Percentiles rank a stretch among this genome's conserved stretches.
Conservation (phyloP, 1,140 invertebrate genomes). For the Phenacoccus solenopsis region DNA sequence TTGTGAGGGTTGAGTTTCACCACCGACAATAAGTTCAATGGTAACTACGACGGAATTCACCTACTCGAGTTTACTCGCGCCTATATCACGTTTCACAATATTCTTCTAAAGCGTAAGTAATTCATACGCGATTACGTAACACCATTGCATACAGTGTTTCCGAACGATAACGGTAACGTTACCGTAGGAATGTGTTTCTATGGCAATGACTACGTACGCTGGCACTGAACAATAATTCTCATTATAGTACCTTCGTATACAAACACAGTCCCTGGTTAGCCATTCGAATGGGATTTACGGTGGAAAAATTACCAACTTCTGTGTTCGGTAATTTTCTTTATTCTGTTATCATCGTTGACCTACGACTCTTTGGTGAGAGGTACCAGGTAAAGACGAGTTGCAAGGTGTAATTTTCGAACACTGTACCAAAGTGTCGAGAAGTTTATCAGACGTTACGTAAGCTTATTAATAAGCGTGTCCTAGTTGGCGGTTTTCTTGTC, state of each 20-base stretch:
- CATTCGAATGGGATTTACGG: background rate
- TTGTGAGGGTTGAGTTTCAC: background rate
- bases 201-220: background rate
- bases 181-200: conserved; percentile 1
- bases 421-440: too few species aligned
- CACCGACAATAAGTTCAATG: background rate
- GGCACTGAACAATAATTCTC: background rate
- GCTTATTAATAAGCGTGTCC: too few species aligned
- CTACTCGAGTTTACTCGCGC: too few species aligned
- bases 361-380: too few species aligned
- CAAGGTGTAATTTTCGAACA: too few species aligned
- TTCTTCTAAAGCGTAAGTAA: background rate
- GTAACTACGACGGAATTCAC: too few species aligned
- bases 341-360: background rate
- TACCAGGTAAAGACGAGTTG: background rate
- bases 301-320: background rate
- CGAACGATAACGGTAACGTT: background rate
- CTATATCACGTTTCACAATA: background rate
- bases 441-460: background rate
- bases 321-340: background rate
- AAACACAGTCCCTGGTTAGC: background rate
- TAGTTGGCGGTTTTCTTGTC: too few species aligned
- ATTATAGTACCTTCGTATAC: background rate
- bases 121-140: background rate
- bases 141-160: background rate